Conservation (phyloP, 2,797 vertebrate genomes). For the Rhinichthys osculus region DNA sequence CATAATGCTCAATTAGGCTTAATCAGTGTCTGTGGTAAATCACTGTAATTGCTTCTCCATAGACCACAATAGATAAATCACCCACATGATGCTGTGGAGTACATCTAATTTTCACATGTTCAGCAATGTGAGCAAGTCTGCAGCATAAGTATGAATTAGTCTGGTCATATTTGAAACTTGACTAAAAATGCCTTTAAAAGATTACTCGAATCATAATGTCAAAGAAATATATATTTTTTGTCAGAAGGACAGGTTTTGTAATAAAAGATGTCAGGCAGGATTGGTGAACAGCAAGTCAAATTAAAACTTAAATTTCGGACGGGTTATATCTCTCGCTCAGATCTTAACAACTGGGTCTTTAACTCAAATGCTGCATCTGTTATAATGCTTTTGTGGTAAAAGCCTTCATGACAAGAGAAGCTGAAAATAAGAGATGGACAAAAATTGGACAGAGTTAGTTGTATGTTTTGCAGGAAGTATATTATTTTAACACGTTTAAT, state of each 20-base stretch:
- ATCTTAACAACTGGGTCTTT: neutral
- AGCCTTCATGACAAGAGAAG: neutral
- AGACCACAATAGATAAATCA: constrained; percentile 18
- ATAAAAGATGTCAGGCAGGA: neutral
- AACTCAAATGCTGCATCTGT: neutral
- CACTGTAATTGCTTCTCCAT: constrained; percentile 37
- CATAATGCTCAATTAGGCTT: constrained; percentile 44
- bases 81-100: neutral
- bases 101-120: neutral
- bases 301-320: neutral
- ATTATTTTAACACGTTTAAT: neutral
- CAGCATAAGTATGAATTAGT: neutral
- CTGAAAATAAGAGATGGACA: neutral
- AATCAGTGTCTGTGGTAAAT: constrained; percentile 37
- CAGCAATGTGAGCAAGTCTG: neutral
- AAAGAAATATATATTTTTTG: neutral
- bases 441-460: neutral
- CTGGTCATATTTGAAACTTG: neutral
- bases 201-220: neutral
- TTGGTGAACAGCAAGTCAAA: neutral
- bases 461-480: too few species aligned
- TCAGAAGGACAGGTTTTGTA: neutral
- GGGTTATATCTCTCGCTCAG: neutral
- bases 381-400: neutral
- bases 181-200: neutral